Percentiles rank a stretch among this genome's conserved stretches.
phyloP scores from a whole-genome alignment of 2,797 vertebrate species.

The Halcyon leucocephala region DNA sequence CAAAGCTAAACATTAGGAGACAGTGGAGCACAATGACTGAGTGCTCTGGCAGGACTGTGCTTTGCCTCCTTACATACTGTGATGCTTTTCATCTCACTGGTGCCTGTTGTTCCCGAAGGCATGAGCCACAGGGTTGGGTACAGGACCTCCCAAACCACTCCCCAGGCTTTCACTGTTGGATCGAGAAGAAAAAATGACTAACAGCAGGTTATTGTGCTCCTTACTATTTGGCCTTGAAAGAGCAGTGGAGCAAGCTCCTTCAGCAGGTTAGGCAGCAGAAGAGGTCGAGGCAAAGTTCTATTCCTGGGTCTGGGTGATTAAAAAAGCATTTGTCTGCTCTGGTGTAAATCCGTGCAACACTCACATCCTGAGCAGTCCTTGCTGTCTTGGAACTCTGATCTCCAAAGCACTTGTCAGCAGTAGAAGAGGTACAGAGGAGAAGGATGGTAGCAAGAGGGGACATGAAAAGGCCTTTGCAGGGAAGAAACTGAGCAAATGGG shows the following conservation, averaged over 20 bases:
- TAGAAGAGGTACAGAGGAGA: background rate
- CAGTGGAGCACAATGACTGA: conserved; percentile 18
- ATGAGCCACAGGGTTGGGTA: background rate
- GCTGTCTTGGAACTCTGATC: background rate
- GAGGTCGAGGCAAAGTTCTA: background rate
- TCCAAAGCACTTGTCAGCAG: background rate
- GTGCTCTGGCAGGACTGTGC: background rate
- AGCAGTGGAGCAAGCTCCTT: background rate
- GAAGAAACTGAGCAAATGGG: background rate
- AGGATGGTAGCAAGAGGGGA: background rate
- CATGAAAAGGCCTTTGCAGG: background rate
- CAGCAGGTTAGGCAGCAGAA: background rate
- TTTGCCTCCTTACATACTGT: background rate
- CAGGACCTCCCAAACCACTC: conserved; percentile 7
- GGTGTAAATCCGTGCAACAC: rapidly evolving
- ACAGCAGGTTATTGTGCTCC: background rate
- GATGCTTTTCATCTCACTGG: conserved; percentile 25
- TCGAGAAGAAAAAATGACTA: background rate
- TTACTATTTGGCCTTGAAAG: background rate
- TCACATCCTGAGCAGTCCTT: background rate
- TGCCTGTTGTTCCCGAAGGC: background rate
- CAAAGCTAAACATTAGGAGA: conserved; percentile 58
- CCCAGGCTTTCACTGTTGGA: background rate
- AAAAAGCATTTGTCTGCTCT: background rate
- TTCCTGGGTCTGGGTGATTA: background rate